Evolutionary conservation across 2,797 vertebrate species (phyloP).

Genomic region (Hyperoplus lanceolatus): DNA sequence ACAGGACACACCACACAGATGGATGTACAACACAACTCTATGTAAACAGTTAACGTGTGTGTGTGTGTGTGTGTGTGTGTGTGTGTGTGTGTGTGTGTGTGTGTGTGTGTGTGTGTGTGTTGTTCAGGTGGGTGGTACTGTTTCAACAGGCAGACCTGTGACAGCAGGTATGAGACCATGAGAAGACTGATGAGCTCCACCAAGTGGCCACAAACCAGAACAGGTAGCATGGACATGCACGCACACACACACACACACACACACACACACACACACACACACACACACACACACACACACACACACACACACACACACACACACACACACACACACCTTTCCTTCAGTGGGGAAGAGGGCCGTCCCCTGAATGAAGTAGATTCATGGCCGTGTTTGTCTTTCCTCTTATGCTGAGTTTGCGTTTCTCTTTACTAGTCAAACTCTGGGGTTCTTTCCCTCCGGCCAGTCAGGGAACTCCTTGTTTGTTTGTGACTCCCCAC

Average conservation of each 20-base stretch:
- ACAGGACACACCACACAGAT: neutral
- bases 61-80: slow-evolving; percentile 22
- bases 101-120: slow-evolving; percentile 36
- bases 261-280: neutral
- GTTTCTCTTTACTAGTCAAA: slow-evolving; percentile 55
- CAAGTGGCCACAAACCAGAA: slow-evolving; percentile 91
- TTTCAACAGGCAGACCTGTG: slow-evolving; percentile 93
- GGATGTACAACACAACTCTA: neutral
- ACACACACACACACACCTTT: neutral
- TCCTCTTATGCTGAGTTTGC: slow-evolving; percentile 61
- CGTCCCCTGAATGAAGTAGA: slow-evolving; percentile 44
- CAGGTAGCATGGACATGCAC: slow-evolving; percentile 82
- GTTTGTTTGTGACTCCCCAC: slow-evolving; percentile 61
- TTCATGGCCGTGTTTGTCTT: slow-evolving; percentile 70
- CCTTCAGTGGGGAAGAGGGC: slow-evolving; percentile 29
- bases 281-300: neutral
- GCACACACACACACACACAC: neutral
- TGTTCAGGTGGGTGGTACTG: slow-evolving; percentile 95
- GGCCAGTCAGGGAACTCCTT: slow-evolving; percentile 55
- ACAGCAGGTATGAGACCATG: slow-evolving; percentile 91
- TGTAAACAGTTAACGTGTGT: slow-evolving; percentile 3
- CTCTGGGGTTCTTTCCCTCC: slow-evolving; percentile 38
- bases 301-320: no score
- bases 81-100: slow-evolving; percentile 28
- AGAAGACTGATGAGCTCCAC: slow-evolving; percentile 94